Evolutionary conservation across 2,113 vertebrate genomes (phyloP).

Genomic region (Calidris pygmaea): DNA sequence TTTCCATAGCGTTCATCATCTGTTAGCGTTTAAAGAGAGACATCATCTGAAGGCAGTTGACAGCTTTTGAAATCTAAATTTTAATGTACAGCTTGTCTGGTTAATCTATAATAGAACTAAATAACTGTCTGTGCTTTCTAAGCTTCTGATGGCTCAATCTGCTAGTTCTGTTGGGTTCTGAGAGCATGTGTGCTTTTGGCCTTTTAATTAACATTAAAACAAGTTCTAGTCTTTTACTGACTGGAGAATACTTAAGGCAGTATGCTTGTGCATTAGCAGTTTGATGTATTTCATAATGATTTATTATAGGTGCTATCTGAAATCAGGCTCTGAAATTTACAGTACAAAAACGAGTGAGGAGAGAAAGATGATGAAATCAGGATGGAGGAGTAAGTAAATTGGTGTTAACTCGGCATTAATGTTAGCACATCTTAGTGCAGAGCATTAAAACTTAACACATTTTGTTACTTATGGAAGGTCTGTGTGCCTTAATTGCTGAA

Average conservation of each 20-base stretch:
- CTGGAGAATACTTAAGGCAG: neutral
- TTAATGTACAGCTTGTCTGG: neutral
- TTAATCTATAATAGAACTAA: neutral
- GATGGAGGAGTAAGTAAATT: conserved; percentile 75
- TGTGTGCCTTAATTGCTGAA: neutral
- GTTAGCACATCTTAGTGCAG: neutral
- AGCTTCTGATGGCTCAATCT: neutral
- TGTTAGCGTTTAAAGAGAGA: neutral
- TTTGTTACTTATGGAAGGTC: neutral
- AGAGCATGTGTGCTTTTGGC: neutral
- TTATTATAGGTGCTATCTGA: neutral
- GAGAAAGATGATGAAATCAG: conserved; percentile 31
- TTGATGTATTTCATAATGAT: neutral
- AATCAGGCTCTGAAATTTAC: conserved; percentile 12
- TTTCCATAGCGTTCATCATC: neutral
- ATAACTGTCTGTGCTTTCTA: neutral
- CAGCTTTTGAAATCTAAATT: neutral
- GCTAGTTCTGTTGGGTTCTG: neutral
- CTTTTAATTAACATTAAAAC: neutral
- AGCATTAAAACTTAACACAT: neutral
- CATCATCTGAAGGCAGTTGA: neutral
- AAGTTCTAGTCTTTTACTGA: neutral
- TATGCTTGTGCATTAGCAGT: neutral
- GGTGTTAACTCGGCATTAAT: neutral
- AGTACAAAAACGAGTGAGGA: conserved; percentile 5